A percentile compares a stretch with the other conserved stretches of the same genome.
Conservation (phyloP, 2,888 invertebrate species). For the Amorpha juglandis region DNA sequence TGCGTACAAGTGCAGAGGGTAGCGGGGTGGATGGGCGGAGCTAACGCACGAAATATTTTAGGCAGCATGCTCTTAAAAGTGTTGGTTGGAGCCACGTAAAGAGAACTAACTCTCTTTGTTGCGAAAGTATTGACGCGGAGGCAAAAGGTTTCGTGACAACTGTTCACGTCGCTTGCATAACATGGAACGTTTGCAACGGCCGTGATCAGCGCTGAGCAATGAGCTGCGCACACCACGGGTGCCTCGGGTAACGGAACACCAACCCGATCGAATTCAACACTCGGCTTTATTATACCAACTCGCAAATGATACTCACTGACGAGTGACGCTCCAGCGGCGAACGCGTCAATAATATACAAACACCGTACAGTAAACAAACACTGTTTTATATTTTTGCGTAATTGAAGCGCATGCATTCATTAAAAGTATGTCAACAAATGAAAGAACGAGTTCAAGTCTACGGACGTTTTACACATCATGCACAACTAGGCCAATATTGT, state of each 20-base stretch:
- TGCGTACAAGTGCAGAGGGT: too few species aligned
- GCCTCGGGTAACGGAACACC: conserved; percentile 2
- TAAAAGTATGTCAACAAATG: conserved; percentile 58
- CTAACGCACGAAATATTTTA: too few species aligned
- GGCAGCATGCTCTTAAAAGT: too few species aligned
- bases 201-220: conserved; percentile 45
- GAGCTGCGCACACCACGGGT: conserved; percentile 4
- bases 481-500: conserved; percentile 74
- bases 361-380: conserved; percentile 39
- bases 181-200: conserved; percentile 52
- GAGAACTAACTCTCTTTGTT: conserved; percentile 76
- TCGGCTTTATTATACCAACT: background rate
- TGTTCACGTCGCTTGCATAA: conserved; percentile 69
- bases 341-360: background rate
- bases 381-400: conserved; percentile 10
- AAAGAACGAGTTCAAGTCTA: conserved; percentile 78
- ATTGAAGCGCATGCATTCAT: conserved; percentile 15
- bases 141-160: conserved; percentile 75
- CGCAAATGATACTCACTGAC: background rate
- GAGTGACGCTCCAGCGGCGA: background rate
- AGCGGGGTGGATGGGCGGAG: too few species aligned
- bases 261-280: conserved; percentile 43
- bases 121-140: conserved; percentile 60
- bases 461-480: conserved; percentile 75
- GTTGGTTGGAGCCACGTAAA: conserved; percentile 59